Percentiles rank a stretch among this genome's conserved stretches.
Conservation (phyloP, 2,888 invertebrate species). For the Oligia strigilis region DNA sequence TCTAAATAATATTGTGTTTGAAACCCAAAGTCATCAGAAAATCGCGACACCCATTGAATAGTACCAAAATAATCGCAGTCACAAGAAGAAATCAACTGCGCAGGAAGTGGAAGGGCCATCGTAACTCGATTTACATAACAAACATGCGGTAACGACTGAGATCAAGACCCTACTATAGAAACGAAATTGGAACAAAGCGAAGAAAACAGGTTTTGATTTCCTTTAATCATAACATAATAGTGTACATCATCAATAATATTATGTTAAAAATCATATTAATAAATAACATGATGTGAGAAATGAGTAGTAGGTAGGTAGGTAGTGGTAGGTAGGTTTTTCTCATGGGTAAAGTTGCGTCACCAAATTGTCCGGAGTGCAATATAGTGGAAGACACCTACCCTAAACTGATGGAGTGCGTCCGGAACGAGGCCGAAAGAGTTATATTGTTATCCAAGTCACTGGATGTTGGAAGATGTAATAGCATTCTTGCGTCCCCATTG, state of each 20-base stretch:
- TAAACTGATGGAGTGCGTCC: no score
- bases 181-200: constrained; percentile 19
- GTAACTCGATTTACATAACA: constrained; percentile 76
- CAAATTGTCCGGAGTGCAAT: no score
- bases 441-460: not conserved
- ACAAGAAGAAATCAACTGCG: constrained; percentile 64
- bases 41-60: constrained; percentile 36
- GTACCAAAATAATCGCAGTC: constrained; percentile 67
- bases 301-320: no score
- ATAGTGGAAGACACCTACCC: no score
- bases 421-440: not conserved
- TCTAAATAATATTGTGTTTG: constrained; percentile 34
- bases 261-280: not conserved
- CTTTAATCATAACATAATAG: not conserved
- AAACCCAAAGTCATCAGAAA: constrained; percentile 23
- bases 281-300: no score
- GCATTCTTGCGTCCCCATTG: no score
- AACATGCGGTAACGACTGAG: constrained; percentile 71
- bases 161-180: constrained; percentile 46
- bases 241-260: not conserved
- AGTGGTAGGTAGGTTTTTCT: no score
- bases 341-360: no score
- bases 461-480: no score
- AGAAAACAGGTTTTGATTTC: not conserved
- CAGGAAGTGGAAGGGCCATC: constrained; percentile 69